phyloP scores from a whole-genome alignment of 1,140 invertebrate genomes.

The Drosophila setifemur region DNA sequence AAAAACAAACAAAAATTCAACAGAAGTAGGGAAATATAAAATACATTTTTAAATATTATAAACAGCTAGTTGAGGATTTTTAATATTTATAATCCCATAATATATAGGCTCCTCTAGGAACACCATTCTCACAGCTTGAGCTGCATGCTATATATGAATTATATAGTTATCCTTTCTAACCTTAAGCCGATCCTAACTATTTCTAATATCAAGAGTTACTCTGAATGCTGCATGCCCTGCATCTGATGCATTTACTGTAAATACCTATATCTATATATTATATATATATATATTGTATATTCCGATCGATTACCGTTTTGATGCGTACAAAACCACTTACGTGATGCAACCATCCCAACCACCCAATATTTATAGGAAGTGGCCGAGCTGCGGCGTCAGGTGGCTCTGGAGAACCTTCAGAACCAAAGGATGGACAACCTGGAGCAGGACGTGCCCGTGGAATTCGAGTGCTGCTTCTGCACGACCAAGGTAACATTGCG shows the following conservation, averaged over 20 bases:
- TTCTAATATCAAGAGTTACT: slow-evolving; percentile 4
- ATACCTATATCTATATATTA: slow-evolving; percentile 11
- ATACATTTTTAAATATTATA: too few species aligned
- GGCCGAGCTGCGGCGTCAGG: slow-evolving; percentile 81
- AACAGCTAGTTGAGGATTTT: too few species aligned
- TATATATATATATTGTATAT: slow-evolving; percentile 17
- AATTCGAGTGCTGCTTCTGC: slow-evolving; percentile 98
- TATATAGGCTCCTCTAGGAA: too few species aligned
- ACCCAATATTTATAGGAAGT: slow-evolving; percentile 81
- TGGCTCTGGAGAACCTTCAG: slow-evolving; percentile 82
- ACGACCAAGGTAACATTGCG: slow-evolving; percentile 90
- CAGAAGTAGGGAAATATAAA: too few species aligned
- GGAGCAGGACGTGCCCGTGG: slow-evolving; percentile 92
- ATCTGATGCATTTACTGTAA: slow-evolving; percentile 12
- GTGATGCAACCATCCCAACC: slow-evolving; percentile 60
- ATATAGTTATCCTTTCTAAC: slow-evolving; percentile 1
- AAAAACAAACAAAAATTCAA: too few species aligned
- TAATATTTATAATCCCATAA: too few species aligned
- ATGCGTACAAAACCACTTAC: slow-evolving; percentile 47
- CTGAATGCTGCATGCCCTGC: slow-evolving; percentile 27
- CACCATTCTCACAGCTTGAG: slow-evolving; percentile 28
- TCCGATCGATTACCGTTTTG: slow-evolving; percentile 26
- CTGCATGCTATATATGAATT: slow-evolving; percentile 1
- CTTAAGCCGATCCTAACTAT: background rate
- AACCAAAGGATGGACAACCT: slow-evolving; percentile 86